Base-by-base conservation (phyloP, 2,888 invertebrate species). In the Reticulitermes lucifugus region DNA sequence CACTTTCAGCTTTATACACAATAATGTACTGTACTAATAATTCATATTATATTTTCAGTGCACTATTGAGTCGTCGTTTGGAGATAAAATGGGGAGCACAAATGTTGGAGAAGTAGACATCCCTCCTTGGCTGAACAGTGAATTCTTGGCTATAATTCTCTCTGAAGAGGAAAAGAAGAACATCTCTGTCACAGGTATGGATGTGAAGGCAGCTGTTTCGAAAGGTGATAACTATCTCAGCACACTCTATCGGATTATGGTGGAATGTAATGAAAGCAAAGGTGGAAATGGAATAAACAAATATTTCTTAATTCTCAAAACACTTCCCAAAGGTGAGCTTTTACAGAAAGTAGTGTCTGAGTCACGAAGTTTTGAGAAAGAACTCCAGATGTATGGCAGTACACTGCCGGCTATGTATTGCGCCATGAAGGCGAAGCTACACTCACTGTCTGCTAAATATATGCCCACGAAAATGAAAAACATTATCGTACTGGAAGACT, bases 401-500 rank as follows among this genome's bases (percentile, higher is more conserved):
- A 77, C 71, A 46, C n/a, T 84, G 29, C 84, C 84, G 22, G 71
- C 71, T 12, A 77, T 84, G 51, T 70, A 82, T 25, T 9, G 73
- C 29, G 12, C 59, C 0, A 55, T 83, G 43, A 51, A 35, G 41
- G 51, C n/a, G 5, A 46, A 46, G 21, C 6, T 46, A 0, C 65
- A 5, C 7, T 43, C 65, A 7, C n/a, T 81, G 6, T 65, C 81
- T 3, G 65, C 75, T 46, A 46, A 21, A 79, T 70, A 41, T 75
- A 60, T 81, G 18, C 29, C 65, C 7, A n/a, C 10, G n/a, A 22
- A 73, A 0, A 71, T 70, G 59, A 59, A 59, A 0, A 22, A 85
- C 77, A 83, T 79, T 29, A 43, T 87, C 18, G 82, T 86, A 5
- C 21, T 87, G 83, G 86, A 84, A 10, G 87, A 87, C 65, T 84